Conservation (phyloP, 2,113 vertebrate genomes). For the Cyanoliseus patagonus region DNA sequence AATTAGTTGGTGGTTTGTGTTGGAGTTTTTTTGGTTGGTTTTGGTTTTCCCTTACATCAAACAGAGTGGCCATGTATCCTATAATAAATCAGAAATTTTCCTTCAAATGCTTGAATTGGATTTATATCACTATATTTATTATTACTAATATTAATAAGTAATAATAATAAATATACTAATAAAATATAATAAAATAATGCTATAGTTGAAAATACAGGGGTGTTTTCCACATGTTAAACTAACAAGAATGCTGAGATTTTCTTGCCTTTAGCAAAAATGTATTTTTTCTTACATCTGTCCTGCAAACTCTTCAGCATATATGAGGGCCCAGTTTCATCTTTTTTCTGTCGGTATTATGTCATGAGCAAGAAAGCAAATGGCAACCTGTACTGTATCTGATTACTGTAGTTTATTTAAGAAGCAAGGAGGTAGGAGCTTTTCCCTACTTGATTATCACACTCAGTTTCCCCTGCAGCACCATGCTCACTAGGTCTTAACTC, state of each 20-base stretch:
- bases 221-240: neutral
- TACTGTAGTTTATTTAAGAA: neutral
- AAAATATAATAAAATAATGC: neutral
- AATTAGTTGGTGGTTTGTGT: neutral
- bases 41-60: neutral
- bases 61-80: fast-evolving
- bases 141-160: too few species aligned
- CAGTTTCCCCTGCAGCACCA: too few species aligned
- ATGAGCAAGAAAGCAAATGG: neutral
- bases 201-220: neutral
- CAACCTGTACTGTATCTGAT: neutral
- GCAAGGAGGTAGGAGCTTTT: neutral
- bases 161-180: neutral
- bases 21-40: neutral
- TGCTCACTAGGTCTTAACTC: neutral
- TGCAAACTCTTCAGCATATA: neutral
- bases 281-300: neutral
- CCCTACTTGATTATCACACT: neutral
- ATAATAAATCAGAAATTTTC: neutral
- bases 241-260: neutral
- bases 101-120: neutral
- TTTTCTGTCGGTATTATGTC: neutral
- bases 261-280: neutral
- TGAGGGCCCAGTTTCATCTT: neutral
- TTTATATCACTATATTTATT: neutral